Conservation (phyloP, 1,140 invertebrate species). For the Lepidotrigona ventralis region DNA sequence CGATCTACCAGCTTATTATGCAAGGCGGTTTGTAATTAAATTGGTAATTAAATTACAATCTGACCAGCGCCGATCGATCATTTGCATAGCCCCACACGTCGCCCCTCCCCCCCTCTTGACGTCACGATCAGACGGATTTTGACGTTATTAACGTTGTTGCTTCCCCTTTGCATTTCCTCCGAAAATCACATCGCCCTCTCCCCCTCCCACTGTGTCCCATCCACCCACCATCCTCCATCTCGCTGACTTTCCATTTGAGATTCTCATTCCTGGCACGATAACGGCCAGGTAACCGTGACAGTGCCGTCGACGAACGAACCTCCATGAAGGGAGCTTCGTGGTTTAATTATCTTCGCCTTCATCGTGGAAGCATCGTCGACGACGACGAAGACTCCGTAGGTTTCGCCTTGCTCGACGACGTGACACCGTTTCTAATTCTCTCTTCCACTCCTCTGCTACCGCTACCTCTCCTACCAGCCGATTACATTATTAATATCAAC, state of each 20-base stretch:
- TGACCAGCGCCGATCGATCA: conserved; percentile 42
- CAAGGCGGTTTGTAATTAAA: conserved; percentile 29
- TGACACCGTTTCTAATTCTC: conserved; percentile 67
- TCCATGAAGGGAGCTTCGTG: conserved; percentile 48
- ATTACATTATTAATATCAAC: conserved; percentile 70
- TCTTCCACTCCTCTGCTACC: neutral
- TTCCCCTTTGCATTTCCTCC: neutral
- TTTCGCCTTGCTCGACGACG: conserved; percentile 56
- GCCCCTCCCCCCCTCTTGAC: neutral
- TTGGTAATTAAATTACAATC: conserved; percentile 32
- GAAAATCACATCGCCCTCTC: neutral
- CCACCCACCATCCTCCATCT: neutral
- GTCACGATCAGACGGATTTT: conserved; percentile 10
- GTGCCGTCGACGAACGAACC: conserved; percentile 25
- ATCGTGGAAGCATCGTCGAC: conserved; percentile 41
- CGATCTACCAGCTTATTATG: conserved; percentile 8
- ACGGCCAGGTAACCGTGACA: conserved; percentile 65
- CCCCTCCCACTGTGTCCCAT: neutral
- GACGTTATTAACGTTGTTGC: conserved; percentile 53
- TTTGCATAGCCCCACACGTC: conserved; percentile 32
- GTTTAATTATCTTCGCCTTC: conserved; percentile 68
- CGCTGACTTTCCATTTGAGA: conserved; percentile 38
- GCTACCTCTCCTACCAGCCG: conserved; percentile 1
- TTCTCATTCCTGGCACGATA: conserved; percentile 65
- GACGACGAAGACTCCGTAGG: conserved; percentile 44